phyloP scores from a whole-genome alignment of 2,113 vertebrate genomes.

The Girardinichthys multiradiatus region DNA sequence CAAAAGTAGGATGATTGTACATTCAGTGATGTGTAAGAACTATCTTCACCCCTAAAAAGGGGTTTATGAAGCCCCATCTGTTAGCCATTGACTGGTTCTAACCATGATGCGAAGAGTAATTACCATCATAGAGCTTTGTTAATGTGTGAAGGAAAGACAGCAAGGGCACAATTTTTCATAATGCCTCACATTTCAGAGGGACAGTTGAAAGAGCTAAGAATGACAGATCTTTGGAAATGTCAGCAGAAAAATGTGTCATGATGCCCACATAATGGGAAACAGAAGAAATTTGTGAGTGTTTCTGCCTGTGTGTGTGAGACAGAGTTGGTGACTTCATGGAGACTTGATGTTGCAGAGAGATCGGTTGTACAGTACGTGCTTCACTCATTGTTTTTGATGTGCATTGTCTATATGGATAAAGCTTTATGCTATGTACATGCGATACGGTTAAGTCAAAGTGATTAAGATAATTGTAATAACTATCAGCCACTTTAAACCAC shows the following conservation, averaged over 20 bases:
- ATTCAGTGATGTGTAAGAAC: slow-evolving; percentile 66
- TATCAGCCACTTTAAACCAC: background rate
- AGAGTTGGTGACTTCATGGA: slow-evolving; percentile 5
- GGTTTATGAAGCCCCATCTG: slow-evolving; percentile 79
- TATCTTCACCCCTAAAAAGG: slow-evolving; percentile 58
- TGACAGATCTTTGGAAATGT: slow-evolving; percentile 78
- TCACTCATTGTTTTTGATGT: slow-evolving; percentile 10
- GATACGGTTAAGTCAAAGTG: background rate
- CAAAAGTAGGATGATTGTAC: slow-evolving; percentile 64
- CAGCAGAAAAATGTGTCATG: slow-evolving; percentile 59
- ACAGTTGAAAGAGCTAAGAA: slow-evolving; percentile 67
- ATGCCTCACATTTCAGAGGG: slow-evolving; percentile 62
- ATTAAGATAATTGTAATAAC: background rate
- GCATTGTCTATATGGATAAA: slow-evolving; percentile 6
- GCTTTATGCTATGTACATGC: slow-evolving; percentile 1
- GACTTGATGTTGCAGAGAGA: slow-evolving; percentile 4
- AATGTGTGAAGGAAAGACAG: slow-evolving; percentile 74
- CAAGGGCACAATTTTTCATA: slow-evolving; percentile 48
- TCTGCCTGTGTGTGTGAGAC: slow-evolving; percentile 12
- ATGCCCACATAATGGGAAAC: slow-evolving; percentile 76
- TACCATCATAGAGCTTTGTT: slow-evolving; percentile 74
- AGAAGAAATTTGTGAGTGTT: slow-evolving; percentile 52
- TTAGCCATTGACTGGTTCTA: slow-evolving; percentile 74
- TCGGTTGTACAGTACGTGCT: slow-evolving; percentile 13
- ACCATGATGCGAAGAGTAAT: slow-evolving; percentile 73